Evolutionary conservation across 2,888 invertebrate species (phyloP).

Genomic region (Aphodius granarius): DNA sequence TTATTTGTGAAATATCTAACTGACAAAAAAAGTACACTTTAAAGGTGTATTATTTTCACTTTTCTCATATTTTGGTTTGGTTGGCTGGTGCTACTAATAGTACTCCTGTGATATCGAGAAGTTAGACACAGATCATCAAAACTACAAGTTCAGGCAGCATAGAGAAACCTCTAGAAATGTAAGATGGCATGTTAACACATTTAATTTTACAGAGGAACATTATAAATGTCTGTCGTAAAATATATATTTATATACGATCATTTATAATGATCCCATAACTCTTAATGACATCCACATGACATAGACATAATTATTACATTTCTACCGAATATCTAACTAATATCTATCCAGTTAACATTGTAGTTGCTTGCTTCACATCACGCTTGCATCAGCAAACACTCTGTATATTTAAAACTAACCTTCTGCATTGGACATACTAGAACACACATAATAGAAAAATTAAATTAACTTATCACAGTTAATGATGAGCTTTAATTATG

Average conservation of each 20-base stretch:
- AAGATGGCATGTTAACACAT: conserved; percentile 53
- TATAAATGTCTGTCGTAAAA: too few relatives aligned
- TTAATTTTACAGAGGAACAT: neutral
- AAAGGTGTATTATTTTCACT: neutral
- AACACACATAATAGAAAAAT: neutral
- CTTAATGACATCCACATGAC: neutral
- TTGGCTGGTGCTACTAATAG: conserved; percentile 33
- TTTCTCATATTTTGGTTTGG: neutral
- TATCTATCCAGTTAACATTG: too few relatives aligned
- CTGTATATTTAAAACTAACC: neutral
- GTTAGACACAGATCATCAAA: conserved; percentile 76
- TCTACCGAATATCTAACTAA: neutral
- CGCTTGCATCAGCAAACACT: neutral
- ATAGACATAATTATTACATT: neutral
- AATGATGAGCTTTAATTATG: conserved; percentile 33
- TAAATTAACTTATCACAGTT: neutral
- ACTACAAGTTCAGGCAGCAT: conserved; percentile 68
- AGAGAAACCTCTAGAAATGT: conserved; percentile 71
- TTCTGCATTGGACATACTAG: neutral
- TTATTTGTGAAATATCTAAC: neutral
- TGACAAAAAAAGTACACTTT: neutral
- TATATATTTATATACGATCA: too few relatives aligned
- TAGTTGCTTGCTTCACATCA: neutral
- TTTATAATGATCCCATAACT: neutral
- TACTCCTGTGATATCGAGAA: conserved; percentile 33